Evolutionary conservation across 2,113 vertebrate genomes (phyloP).

Genomic region (Tichodroma muraria): DNA sequence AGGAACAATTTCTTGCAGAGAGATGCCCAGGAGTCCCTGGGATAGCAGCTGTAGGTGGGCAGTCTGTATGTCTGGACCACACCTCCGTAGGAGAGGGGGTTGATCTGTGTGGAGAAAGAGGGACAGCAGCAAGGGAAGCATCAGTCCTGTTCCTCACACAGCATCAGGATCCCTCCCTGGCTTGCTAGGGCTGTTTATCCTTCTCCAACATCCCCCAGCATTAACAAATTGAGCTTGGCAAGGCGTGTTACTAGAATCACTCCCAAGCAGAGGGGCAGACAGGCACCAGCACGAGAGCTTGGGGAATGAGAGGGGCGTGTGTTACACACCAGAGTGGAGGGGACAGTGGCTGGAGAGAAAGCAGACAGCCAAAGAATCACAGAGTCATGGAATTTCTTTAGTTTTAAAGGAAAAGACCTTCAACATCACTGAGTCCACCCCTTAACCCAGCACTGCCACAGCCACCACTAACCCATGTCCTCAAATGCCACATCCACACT

Average conservation of each 20-base stretch:
- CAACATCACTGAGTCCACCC: neutral
- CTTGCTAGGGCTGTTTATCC: neutral
- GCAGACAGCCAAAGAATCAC: neutral
- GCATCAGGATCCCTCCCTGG: neutral
- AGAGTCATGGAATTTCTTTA: neutral
- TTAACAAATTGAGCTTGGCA: neutral
- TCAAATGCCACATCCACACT: neutral
- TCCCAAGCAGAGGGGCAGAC: neutral
- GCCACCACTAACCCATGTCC: neutral
- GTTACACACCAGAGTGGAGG: neutral
- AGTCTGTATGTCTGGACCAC: slow-evolving; percentile 84
- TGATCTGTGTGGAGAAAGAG: slow-evolving; percentile 75
- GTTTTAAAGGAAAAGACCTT: neutral
- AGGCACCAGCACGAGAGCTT: neutral
- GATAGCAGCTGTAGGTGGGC: slow-evolving; percentile 86
- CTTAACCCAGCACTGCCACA: neutral
- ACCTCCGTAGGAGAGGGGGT: slow-evolving; percentile 76
- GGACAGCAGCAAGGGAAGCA: neutral
- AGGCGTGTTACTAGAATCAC: neutral
- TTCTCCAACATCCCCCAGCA: neutral
- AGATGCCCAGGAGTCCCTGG: slow-evolving; percentile 86
- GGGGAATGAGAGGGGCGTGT: neutral
- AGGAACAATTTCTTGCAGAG: slow-evolving; percentile 91
- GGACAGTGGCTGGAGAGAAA: neutral
- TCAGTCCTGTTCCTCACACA: neutral